Evolutionary conservation across 2,113 vertebrate genomes (phyloP), one percentile per base, ranked within the genome.

Genomic region (Pterocles orientalis): DNA sequence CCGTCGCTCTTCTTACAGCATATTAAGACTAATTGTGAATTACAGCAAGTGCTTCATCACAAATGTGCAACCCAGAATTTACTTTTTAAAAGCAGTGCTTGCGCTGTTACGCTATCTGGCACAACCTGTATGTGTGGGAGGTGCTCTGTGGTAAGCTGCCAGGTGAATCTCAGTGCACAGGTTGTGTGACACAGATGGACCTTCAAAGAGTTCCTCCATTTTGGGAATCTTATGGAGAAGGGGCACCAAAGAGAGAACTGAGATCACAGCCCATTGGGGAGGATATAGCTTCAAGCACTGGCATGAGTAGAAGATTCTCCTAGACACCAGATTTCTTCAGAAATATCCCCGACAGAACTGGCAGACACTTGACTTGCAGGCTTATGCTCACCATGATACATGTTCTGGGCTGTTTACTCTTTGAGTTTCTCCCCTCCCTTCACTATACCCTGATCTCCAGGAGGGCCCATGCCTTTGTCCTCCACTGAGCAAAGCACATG

Each of bases 11-110:
- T 60, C 60, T 85, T 24, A 33, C 20, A 90, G 50, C 34, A 21
- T 18, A 77, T 70, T 71, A 70, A 53, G 71, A 60, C n/a, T 66
- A 89, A 93, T 57, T 76, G 65, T 82, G 86, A 92, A 91, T 80
- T 85, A 39, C n/a, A 79, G 23, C 6, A 34, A 92, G 24, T 24
- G 50, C 14, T 76, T 86, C 7, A 4, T 47, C 2, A 9, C 54
- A 36, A 43, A 57, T 10, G 28, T 18, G 10, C 20, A 70, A 79
- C 31, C 31, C 41, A 58, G 57, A 41, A 62, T 39, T 73, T 70
- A 25, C 33, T 76, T 72, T 79, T 54, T n/a, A 18, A 39, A 93
- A 72, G 25, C 36, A 81, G 14, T 50, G 41, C 48, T 76, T 45
- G 33, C 7, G 29, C 66, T 88, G 61, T n/a, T 71, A 58, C 3